Base-by-base conservation (phyloP, 2,797 vertebrate genomes). In the Lepus townsendii region DNA sequence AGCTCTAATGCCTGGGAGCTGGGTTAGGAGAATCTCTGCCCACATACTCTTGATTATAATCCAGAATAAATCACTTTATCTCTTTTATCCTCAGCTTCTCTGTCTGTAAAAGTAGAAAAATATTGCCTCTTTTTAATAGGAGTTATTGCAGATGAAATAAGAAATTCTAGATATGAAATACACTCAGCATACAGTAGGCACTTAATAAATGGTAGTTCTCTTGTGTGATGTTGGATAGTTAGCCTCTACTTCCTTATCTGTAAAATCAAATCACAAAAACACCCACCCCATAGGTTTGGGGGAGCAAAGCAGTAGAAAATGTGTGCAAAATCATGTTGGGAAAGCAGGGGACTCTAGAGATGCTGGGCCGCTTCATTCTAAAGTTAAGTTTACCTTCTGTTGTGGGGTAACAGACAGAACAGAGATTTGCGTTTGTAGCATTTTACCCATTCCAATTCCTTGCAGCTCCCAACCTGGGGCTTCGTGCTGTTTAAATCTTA, bases 101-200 rank as follows among this genome's bases (percentile, higher is more conserved):
- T 4, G 1, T 57, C 62, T 93, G 32, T 68, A 52, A 83, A 87
- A 76, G 22, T 63, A 87, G 30, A 84, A 32, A 77, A 35, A 80
- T 38, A 24, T 35, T 42, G 19, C 19, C 16, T 88, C 62, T 14
- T 96, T 91, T 9, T 8, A 47, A 2, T 76, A 71, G 66, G 20
- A 92, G 42, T 38, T 91, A 68, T 85, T 75, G 65, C 66, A 78
- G 62, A 42, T 82, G 80, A 91, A 88, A 72, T 77, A 77, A 47
- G 60, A 38, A 47, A 73, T 78, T 42, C 68, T 69, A 30, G 17
- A 47, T 77, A 73, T 90, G n/a, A 76, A 90, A 69, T 89, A 42
- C 20, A 38, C 13, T 73, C 19, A 30, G 50, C 10, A 78, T 42
- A 54, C 19, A 83, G 50, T 22, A 68, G 50, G 60, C 32, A 52